A percentile compares a stretch with the other conserved stretches of the same genome.
Conservation (phyloP, 2,888 invertebrate genomes). For the Colletes collaris region DNA sequence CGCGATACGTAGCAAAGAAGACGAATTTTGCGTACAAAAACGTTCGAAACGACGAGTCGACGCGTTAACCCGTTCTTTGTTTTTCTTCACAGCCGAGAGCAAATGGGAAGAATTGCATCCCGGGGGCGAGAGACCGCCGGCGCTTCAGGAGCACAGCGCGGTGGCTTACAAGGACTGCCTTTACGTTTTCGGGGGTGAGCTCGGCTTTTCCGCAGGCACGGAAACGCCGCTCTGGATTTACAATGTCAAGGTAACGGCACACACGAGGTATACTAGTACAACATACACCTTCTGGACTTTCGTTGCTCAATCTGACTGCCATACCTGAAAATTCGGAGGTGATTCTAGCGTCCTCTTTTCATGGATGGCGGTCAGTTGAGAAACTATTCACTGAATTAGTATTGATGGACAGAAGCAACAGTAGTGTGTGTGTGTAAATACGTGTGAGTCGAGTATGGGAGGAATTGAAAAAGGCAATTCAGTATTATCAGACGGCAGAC, state of each 20-base stretch:
- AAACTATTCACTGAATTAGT: too few relatives aligned
- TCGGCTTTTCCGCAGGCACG: constrained; percentile 89
- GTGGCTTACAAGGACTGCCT: constrained; percentile 90
- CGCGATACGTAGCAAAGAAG: constrained; percentile 28
- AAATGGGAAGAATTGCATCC: constrained; percentile 90
- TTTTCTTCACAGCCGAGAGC: constrained; percentile 86
- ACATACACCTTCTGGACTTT: too few relatives aligned
- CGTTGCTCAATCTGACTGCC: too few relatives aligned
- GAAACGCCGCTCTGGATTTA: constrained; percentile 95
- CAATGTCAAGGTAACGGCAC: constrained; percentile 86
- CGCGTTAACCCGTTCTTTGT: constrained; percentile 26
- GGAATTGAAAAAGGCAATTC: too few relatives aligned
- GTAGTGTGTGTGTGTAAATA: too few relatives aligned
- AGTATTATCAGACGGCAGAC: too few relatives aligned
- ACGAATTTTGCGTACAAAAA: constrained; percentile 32
- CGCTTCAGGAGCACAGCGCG: constrained; percentile 93
- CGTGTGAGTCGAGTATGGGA: too few relatives aligned
- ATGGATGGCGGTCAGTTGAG: too few relatives aligned
- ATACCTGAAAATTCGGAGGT: too few relatives aligned
- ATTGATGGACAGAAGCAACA: too few relatives aligned
- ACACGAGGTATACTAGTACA: too few relatives aligned
- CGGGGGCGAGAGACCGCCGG: constrained; percentile 89
- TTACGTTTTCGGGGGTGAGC: constrained; percentile 94
- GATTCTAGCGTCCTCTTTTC: too few relatives aligned
- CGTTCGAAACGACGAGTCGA: constrained; percentile 52